Percentiles rank a stretch among this genome's conserved stretches.
phyloP scores from a whole-genome alignment of 2,113 vertebrate species.

The Thomomys bottae region DNA sequence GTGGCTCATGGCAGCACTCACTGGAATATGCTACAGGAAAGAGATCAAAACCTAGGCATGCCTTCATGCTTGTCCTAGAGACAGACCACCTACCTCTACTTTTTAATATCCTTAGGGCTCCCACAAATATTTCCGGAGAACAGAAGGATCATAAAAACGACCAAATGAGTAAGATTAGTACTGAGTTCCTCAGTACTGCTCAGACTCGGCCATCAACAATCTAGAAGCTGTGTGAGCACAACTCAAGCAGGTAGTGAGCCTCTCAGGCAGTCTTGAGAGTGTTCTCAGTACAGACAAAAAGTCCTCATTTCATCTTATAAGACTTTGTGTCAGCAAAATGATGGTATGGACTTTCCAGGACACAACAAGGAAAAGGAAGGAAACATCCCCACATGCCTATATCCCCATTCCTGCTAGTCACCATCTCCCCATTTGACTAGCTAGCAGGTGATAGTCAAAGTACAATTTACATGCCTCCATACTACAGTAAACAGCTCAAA shows the following conservation, averaged over 20 bases:
- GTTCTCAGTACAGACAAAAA: background rate
- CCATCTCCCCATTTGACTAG: background rate
- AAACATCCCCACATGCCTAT: background rate
- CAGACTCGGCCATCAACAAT: background rate
- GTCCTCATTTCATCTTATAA: background rate
- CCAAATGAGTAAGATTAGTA: background rate
- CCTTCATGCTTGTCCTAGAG: background rate
- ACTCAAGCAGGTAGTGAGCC: background rate
- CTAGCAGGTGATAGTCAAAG: background rate
- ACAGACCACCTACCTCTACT: background rate
- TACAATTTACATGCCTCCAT: background rate
- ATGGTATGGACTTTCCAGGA: background rate
- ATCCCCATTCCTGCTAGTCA: background rate
- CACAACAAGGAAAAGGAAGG: background rate
- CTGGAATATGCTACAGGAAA: conserved; percentile 56
- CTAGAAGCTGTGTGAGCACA: background rate
- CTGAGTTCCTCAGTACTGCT: background rate
- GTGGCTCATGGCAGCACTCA: background rate
- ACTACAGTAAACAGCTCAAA: background rate
- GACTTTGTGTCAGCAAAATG: background rate
- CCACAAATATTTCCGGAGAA: conserved; percentile 13
- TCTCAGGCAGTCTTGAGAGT: background rate
- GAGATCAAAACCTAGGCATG: background rate
- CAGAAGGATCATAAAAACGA: background rate
- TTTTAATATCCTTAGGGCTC: conserved; percentile 9